Conservation (phyloP, 1,140 invertebrate genomes). For the Asbolus verrucosus region DNA sequence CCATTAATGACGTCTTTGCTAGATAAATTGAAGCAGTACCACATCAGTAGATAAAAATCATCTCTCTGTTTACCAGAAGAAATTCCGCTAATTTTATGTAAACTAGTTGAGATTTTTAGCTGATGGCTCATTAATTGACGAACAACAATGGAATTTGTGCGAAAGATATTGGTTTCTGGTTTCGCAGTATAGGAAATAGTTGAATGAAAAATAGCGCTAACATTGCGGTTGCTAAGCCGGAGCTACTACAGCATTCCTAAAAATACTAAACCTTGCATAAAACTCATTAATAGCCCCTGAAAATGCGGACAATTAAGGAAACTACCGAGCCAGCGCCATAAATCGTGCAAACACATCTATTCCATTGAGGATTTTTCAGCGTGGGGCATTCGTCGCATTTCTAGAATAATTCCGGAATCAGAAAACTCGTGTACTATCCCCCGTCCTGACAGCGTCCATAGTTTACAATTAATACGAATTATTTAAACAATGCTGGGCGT, state of each 20-base stretch:
- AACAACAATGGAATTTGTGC: too few relatives aligned
- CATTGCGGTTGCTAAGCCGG: not conserved
- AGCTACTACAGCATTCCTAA: conserved; percentile 27
- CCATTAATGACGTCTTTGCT: too few relatives aligned
- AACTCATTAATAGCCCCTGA: conserved; percentile 15
- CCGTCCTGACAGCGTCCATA: conserved; percentile 22
- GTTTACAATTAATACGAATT: conserved; percentile 34
- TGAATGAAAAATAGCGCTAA: conserved; percentile 14
- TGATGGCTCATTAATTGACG: too few relatives aligned
- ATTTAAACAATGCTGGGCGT: conserved; percentile 30
- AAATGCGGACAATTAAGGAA: conserved; percentile 30
- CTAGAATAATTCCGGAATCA: conserved; percentile 24
- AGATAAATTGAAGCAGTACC: too few relatives aligned
- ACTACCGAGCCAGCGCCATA: not conserved
- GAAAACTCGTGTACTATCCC: conserved; percentile 31
- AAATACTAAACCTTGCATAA: conserved; percentile 13
- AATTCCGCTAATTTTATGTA: too few relatives aligned
- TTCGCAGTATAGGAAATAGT: too few relatives aligned
- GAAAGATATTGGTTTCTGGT: too few relatives aligned
- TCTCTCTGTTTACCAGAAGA: too few relatives aligned
- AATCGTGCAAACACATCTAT: conserved; percentile 19
- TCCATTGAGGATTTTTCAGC: conserved; percentile 15
- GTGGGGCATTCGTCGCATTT: conserved; percentile 12
- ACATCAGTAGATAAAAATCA: too few relatives aligned
- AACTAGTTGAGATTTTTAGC: too few relatives aligned